These are phyloP conservation scores for Campodea augens DNA, from an alignment of 1,140 invertebrate species.

Conservation along the genomic window DNA sequence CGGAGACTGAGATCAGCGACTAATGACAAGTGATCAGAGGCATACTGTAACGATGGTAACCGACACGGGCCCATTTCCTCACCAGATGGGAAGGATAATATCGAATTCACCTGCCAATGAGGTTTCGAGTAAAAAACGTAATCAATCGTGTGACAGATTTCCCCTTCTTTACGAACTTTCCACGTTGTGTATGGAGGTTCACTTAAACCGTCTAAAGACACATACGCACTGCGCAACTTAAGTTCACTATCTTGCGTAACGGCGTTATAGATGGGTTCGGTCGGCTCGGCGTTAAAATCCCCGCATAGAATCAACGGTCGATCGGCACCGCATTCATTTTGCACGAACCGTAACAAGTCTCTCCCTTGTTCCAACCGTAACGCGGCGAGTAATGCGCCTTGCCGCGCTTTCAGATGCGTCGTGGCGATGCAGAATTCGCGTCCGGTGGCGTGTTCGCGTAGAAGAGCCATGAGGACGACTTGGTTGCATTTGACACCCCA, in stretches of 20 bases:
- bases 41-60: conserved; percentile 46
- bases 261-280: conserved; percentile 45
- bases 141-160: conserved; percentile 54
- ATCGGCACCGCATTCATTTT: conserved; percentile 23
- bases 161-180: conserved; percentile 51
- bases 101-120: conserved; percentile 33
- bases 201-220: conserved; percentile 20
- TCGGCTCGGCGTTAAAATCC: conserved; percentile 60
- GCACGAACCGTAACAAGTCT: conserved; percentile 42
- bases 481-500: conserved; percentile 51
- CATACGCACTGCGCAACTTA: conserved; percentile 15
- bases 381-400: conserved; percentile 42
- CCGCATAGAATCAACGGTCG: conserved; percentile 45
- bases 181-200: conserved; percentile 58
- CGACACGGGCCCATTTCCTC: conserved; percentile 43
- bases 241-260: conserved; percentile 24
- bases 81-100: conserved; percentile 41
- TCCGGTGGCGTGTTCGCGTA: conserved; percentile 31
- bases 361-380: conserved; percentile 54
- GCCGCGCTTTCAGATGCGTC: conserved; percentile 59
- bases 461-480: conserved; percentile 39
- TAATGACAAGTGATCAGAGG: conserved; percentile 62
- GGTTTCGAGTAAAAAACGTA: conserved; percentile 50
- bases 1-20: conserved; percentile 56
- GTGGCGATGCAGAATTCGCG: conserved; percentile 45